Evolutionary conservation across 1,140 invertebrate species (phyloP), one percentile per base, ranked within the genome.

Genomic region (Hestina assimilis): DNA sequence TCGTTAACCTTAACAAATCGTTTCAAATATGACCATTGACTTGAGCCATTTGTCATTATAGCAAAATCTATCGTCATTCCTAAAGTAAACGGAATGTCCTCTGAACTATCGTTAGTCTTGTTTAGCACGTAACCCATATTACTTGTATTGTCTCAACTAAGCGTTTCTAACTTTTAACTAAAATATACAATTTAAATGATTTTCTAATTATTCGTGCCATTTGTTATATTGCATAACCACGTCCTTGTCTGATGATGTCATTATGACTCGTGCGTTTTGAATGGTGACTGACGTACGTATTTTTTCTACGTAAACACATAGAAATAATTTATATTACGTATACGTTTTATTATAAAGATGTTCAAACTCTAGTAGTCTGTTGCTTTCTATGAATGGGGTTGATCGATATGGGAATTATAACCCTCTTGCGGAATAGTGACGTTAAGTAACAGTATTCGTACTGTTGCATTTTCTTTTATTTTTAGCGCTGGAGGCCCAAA

Each of bases 181-280:
- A 28, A 28, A 7, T 2, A 6, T 28, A 17, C 19, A 38, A 20
- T 38, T 38, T 17, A 38, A 38, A 38, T 38, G 33, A 17, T 38
- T 40, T 35, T 17, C 47, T 33, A 47, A 35, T 48, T 58, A 48
- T 43, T 28, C 5, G n/a, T 9, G 29, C 33, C 35, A 38, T 17
- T 7, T 26, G 41, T 26, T 2, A 1, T 4, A 53, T 53, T 58
- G 54, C 38, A 61, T 64, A 64, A 68, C 65, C 15, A 42, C 55
- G 65, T 68, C 65, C 65, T 68, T 68, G 65, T 20, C 40, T 33
- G 54, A 28, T 68, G 63, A 66, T 62, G 65, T 68, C 65, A 67
- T 52, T 21, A 26, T 11, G 21, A 54, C 53, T 63, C 42, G 51
- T 50, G 40, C 62, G 56, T 23, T 66, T 45, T 40, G 29, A 54